Evolutionary conservation across 2,888 invertebrate genomes (phyloP).

Genomic region (Latrodectus elegans): DNA sequence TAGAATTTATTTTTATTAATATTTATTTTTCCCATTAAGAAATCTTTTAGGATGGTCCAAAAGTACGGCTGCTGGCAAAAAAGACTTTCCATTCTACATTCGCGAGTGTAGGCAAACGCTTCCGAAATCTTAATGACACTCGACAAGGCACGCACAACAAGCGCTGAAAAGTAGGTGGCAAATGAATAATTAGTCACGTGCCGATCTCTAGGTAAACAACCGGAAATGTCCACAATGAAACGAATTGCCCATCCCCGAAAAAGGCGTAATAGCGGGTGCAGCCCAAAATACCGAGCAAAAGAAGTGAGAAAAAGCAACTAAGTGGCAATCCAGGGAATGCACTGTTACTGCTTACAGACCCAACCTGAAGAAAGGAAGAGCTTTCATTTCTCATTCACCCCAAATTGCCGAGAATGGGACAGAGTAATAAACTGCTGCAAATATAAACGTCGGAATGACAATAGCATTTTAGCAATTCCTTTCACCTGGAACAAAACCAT

Average conservation of each 20-base stretch:
- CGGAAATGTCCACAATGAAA: slow-evolving; percentile 28
- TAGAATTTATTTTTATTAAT: background rate
- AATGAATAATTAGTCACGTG: background rate
- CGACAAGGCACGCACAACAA: background rate
- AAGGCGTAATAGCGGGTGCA: slow-evolving; percentile 17
- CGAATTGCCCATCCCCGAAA: slow-evolving; percentile 16
- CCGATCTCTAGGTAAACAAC: slow-evolving; percentile 21
- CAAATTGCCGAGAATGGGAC: background rate
- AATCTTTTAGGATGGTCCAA: background rate
- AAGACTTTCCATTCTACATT: background rate
- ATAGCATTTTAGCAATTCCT: too few relatives aligned
- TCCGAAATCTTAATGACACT: background rate
- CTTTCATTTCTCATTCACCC: background rate
- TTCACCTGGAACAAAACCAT: too few relatives aligned
- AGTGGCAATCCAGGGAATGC: background rate
- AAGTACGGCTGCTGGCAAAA: background rate
- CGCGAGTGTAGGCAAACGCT: background rate
- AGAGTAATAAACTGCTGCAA: too few relatives aligned
- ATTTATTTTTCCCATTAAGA: background rate
- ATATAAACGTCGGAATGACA: too few relatives aligned
- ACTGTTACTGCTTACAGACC: too few relatives aligned
- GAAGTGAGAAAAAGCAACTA: background rate
- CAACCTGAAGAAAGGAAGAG: too few relatives aligned
- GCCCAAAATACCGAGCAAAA: background rate
- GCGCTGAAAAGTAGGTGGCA: background rate